Conservation (phyloP, 1,140 invertebrate genomes). For the Drosophila paulistorum region DNA sequence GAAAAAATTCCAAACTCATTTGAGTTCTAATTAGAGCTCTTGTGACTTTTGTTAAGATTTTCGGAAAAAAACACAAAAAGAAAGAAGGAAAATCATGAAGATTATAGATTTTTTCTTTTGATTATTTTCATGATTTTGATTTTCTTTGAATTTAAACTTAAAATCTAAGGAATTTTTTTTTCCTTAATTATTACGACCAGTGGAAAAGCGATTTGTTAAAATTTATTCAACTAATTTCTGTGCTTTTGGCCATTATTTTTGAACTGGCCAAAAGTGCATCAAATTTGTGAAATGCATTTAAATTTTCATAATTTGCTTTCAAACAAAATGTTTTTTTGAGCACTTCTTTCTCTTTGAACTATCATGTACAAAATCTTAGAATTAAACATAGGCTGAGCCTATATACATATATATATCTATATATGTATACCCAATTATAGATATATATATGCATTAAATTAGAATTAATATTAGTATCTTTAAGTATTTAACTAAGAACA, state of each 20-base stretch:
- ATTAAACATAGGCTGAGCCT: constrained; percentile 72
- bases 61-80: background rate
- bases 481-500: constrained; percentile 65
- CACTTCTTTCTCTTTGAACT: constrained; percentile 62
- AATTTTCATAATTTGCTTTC: constrained; percentile 31
- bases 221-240: constrained; percentile 54
- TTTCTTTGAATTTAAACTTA: background rate
- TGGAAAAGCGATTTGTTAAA: constrained; percentile 44
- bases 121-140: constrained; percentile 46
- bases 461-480: constrained; percentile 40
- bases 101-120: constrained; percentile 26
- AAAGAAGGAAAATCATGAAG: constrained; percentile 20
- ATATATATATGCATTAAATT: background rate
- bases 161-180: background rate
- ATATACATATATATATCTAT: constrained; percentile 31
- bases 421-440: background rate
- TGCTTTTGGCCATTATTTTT: constrained; percentile 41
- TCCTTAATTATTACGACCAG: constrained; percentile 61
- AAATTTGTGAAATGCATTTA: constrained; percentile 37
- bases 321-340: constrained; percentile 49
- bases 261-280: constrained; percentile 33
- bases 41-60: constrained; percentile 49
- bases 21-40: constrained; percentile 42
- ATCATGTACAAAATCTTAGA: constrained; percentile 71
- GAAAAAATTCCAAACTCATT: constrained; percentile 40